Evolutionary conservation across 2,888 invertebrate genomes (phyloP), one percentile per base, ranked within the genome.

Genomic region (Epinotia bilunana): DNA sequence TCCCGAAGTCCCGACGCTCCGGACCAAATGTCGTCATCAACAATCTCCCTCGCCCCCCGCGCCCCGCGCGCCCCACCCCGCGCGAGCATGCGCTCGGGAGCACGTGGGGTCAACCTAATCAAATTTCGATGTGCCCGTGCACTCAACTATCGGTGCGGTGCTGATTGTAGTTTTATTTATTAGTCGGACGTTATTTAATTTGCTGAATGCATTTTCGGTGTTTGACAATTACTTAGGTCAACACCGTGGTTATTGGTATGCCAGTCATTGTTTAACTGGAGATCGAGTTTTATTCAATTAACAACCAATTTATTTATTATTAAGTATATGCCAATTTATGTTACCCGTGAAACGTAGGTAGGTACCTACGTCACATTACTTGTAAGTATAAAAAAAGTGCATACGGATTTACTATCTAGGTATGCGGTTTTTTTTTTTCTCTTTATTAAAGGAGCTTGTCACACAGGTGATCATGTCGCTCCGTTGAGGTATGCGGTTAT

Each of bases 21-120:
- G 86, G 84, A 88, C 86, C 85, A 84, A 90, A 88, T 90, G 90
- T 90, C 90, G 90, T 91, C 91, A 91, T 89, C 88, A 89, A 89
- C 86, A 86, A 87, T 84, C 85, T 82, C 84, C 82, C 79, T 78
- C 33, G 33, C 77, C 79, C 81, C 81, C 6, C 79, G 79, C 72
- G 64, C 77, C 73, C 81, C 78, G 79, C 78, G 78, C 81, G 80
- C 82, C 80, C 79, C 78, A 78, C 20, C n/a, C 79, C 78, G 78
- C 79, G 77, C 80, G 87, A 82, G 85, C 90, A 90, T 90, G 88
- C 90, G 90, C 90, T 74, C 81, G 83, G 76, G 81, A 84, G 82
- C 85, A 85, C 85, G 81, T 84, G 83, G 84, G 83, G 84, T 76
- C 77, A 69, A 76, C 79, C 79, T 88, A 90, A 89, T 89, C 87